Evolutionary conservation across 37 sponge, comb jelly and placozoan genomes (phyloP).

Genomic region (Lycopodina hypogea): DNA sequence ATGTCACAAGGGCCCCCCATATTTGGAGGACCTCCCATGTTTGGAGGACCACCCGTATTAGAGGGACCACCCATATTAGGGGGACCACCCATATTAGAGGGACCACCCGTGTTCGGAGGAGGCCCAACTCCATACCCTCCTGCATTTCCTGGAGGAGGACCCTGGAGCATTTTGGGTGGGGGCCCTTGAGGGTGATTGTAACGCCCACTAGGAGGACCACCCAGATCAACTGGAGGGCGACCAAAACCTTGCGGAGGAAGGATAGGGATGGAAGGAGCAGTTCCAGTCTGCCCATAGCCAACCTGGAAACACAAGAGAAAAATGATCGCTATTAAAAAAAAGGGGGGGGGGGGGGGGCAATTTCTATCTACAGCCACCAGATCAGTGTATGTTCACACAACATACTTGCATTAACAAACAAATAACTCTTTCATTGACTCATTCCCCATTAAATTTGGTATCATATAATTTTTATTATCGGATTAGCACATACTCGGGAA

Average conservation of each 20-base stretch:
- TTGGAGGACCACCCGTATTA: slow-evolving; percentile 1
- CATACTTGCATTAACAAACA: too few species aligned
- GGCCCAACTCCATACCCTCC: not conserved
- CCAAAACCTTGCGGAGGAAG: not conserved
- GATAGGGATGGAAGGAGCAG: not conserved
- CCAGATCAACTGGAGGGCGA: slow-evolving; percentile 7
- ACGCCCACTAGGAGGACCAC: slow-evolving; percentile 4
- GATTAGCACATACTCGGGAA: too few species aligned
- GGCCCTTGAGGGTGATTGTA: not conserved
- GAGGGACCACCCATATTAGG: not conserved
- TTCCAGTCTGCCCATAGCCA: slow-evolving; percentile 6
- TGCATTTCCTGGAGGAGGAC: slow-evolving; percentile 13
- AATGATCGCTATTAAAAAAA: too few species aligned
- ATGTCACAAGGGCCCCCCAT: not conserved
- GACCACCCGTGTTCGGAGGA: slow-evolving; percentile 23
- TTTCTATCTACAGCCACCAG: too few species aligned
- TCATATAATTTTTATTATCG: too few species aligned
- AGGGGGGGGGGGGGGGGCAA: too few species aligned
- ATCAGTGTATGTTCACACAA: too few species aligned
- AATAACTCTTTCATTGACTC: too few species aligned
- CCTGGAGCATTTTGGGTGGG: slow-evolving; percentile 11
- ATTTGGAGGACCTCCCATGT: slow-evolving; percentile 9
- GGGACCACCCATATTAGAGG: slow-evolving; percentile 1
- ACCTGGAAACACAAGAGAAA: not conserved
- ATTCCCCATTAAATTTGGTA: too few species aligned